Base-by-base conservation (phyloP, 2,888 invertebrate genomes). In the Autographa gamma region DNA sequence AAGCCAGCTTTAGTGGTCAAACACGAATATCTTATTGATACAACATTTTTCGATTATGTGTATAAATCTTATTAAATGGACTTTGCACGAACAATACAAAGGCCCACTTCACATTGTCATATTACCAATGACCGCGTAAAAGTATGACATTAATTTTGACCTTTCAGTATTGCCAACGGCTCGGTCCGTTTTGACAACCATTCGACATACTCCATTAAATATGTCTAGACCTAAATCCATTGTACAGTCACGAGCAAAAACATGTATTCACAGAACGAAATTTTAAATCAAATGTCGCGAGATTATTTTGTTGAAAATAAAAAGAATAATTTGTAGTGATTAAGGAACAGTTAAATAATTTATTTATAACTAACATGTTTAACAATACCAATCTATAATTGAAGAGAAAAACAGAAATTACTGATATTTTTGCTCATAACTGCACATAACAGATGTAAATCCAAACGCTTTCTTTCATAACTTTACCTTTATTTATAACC, bases 401-500 rank as follows among this genome's bases (percentile, higher is more conserved):
- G 1, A 25, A 25, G 2, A 25, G 1, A 25, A 25, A 25, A 25
- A 25, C 25, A 25, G 1, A 25, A 25, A 25, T 25, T 25, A 25
- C 1, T 25, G 11, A 38, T 38, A 38, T 6, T 38, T 9, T 38
- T 38, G 38, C 38, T 38, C 25, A 3, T 25, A 6, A 38, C 38
- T 38, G 38, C 6, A 43, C 41, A 9, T 41, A 69, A 69, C 62
- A 72, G 76, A 80, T 82, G 76, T 78, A 76, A 79, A 83, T 79
- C 74, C 69, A 71, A 75, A 71, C 59, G 74, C 66, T 79, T 73
- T 73, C 74, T 80, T 80, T 73, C 76, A 78, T 78, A 79, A 79
- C 74, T 77, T 63, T 60, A 66, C 67, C 63, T 66, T 79, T 81
- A 81, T 84, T 81, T 83, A 82, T 77, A 66, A 64, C 65, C 73